These are phyloP conservation scores for Caenorhabditis drosophilae DNA, from an alignment of 2,888 invertebrate genomes.

Conservation along the genomic window DNA sequence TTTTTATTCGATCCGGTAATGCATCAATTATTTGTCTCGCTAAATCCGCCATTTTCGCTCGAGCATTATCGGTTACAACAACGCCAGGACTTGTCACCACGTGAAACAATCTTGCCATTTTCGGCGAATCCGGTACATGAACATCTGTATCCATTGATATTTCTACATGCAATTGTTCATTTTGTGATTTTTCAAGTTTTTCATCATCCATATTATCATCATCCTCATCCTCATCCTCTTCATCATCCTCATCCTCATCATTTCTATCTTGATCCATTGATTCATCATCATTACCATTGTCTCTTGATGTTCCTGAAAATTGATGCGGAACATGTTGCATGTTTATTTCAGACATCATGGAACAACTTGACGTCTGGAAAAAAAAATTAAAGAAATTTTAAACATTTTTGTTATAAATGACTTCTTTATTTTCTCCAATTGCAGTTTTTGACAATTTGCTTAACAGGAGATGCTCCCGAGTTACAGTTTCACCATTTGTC, in stretches of 20 bases:
- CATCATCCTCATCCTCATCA: constrained; percentile 20
- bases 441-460: constrained; percentile 17
- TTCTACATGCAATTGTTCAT: constrained; percentile 41
- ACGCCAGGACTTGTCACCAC: constrained; percentile 56
- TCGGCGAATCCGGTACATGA: constrained; percentile 58
- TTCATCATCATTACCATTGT: constrained; percentile 1
- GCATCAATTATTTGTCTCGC: constrained; percentile 98
- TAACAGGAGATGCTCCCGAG: constrained; percentile 32
- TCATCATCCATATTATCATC: no score
- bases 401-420: constrained; percentile 17
- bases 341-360: constrained; percentile 24
- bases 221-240: constrained; percentile 5
- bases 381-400: not conserved
- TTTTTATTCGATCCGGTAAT: constrained; percentile 93
- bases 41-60: constrained; percentile 75
- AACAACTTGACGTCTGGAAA: constrained; percentile 7
- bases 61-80: constrained; percentile 45
- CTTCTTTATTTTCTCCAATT: constrained; percentile 16
- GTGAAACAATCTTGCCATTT: constrained; percentile 54
- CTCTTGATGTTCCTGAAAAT: not conserved
- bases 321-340: no score
- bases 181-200: no score
- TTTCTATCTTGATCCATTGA: constrained; percentile 5
- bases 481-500: constrained; percentile 53
- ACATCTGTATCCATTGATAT: constrained; percentile 60